Conservation (phyloP, 1,140 invertebrate genomes). For the Drosophila paulistorum region DNA sequence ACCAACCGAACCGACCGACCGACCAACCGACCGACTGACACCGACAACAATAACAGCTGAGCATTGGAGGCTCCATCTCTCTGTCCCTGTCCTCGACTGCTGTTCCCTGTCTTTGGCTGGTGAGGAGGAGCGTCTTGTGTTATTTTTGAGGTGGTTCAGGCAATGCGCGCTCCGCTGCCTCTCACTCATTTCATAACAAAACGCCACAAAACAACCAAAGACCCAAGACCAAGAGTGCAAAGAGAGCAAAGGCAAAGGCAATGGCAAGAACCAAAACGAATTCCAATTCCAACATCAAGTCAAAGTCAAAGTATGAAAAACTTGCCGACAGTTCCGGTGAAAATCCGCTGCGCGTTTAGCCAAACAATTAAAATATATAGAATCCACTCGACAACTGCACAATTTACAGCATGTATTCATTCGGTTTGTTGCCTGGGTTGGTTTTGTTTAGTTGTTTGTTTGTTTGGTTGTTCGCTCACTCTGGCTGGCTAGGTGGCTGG, state of each 20-base stretch:
- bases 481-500: conserved; percentile 15
- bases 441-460: neutral
- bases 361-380: conserved; percentile 65
- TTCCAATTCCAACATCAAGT: neutral
- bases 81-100: no score
- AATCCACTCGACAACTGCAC: conserved; percentile 70
- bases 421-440: conserved; percentile 8
- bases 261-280: conserved; percentile 4
- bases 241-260: neutral
- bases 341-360: conserved; percentile 71
- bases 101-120: neutral
- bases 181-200: conserved; percentile 63
- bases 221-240: conserved; percentile 14
- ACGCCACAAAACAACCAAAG: conserved; percentile 48
- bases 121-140: conserved; percentile 11
- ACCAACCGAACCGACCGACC: conserved; percentile 35
- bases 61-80: conserved; percentile 18
- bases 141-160: conserved; percentile 57
- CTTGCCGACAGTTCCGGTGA: conserved; percentile 68
- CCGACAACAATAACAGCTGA: conserved; percentile 54
- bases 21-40: conserved; percentile 52
- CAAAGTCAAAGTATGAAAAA: conserved; percentile 57
- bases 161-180: conserved; percentile 60
- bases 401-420: conserved; percentile 61
- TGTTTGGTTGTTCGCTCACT: conserved; percentile 31